These are phyloP conservation scores for Teleiodes luculella DNA, from an alignment of 2,888 invertebrate genomes.

Conservation along the genomic window DNA sequence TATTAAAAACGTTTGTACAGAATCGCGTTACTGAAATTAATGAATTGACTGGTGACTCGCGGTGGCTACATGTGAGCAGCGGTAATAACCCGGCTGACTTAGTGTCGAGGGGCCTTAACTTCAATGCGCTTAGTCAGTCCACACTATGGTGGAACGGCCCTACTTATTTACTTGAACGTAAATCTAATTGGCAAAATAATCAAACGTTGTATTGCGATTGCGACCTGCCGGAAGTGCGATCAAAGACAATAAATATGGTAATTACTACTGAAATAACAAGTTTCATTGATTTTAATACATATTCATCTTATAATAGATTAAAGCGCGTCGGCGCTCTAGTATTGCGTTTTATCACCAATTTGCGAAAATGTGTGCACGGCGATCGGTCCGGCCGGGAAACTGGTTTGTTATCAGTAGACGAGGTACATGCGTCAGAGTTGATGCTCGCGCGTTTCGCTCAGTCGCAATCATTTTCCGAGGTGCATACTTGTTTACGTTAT, in stretches of 20 bases:
- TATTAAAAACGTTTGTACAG: slow-evolving; percentile 27
- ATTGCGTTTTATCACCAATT: background rate
- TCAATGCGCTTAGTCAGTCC: slow-evolving; percentile 16
- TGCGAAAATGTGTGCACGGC: background rate
- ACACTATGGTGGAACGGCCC: slow-evolving; percentile 29
- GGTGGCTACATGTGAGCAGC: slow-evolving; percentile 25
- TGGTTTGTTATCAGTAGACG: background rate
- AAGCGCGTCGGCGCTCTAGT: background rate
- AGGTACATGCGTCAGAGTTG: background rate
- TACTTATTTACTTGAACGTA: slow-evolving; percentile 7
- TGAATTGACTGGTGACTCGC: slow-evolving; percentile 19
- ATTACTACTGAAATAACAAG: background rate
- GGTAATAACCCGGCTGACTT: slow-evolving; percentile 28
- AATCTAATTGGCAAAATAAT: background rate
- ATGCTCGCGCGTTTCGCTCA: background rate
- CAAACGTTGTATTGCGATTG: too few species aligned
- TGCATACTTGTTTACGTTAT: background rate
- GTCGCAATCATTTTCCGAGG: background rate
- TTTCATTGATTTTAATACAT: background rate
- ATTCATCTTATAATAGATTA: background rate
- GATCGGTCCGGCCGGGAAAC: background rate
- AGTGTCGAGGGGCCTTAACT: slow-evolving; percentile 22
- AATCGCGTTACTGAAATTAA: slow-evolving; percentile 26
- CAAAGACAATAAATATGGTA: background rate
- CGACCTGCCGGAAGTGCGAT: background rate